Conservation (phyloP, 1,140 invertebrate genomes). For the Steinernema khuongi region DNA sequence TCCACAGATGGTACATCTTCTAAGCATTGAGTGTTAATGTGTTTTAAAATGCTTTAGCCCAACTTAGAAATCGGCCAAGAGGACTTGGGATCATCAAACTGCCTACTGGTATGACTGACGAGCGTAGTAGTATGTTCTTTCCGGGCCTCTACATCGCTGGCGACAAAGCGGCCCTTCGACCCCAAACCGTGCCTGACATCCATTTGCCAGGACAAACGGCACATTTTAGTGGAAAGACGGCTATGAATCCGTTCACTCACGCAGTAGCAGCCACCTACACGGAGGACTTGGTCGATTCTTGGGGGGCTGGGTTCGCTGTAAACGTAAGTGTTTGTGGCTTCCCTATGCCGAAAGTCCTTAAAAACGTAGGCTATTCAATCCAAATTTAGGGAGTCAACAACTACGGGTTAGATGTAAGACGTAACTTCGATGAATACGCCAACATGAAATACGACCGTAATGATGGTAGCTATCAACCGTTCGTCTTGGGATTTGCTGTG, state of each 20-base stretch:
- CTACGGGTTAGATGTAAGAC: conserved; percentile 19
- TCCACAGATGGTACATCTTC: background rate
- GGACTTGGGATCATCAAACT: conserved; percentile 38
- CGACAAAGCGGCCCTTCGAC: conserved; percentile 30
- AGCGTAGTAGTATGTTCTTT: conserved; percentile 36
- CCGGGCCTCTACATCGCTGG: conserved; percentile 43
- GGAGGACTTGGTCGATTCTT: conserved; percentile 27
- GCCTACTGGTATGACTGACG: conserved; percentile 43
- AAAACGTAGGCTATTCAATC: background rate
- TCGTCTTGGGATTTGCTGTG: conserved; percentile 11
- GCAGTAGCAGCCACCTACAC: conserved; percentile 20
- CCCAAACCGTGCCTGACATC: conserved; percentile 36
- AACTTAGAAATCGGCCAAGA: conserved; percentile 30
- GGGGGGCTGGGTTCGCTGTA: conserved; percentile 25
- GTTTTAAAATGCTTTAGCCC: background rate
- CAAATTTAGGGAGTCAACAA: conserved; percentile 23
- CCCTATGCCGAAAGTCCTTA: background rate
- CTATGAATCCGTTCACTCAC: conserved; percentile 25
- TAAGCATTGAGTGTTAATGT: background rate
- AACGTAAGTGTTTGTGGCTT: conserved; percentile 18
- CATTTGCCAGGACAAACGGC: conserved; percentile 40
- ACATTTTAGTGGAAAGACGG: conserved; percentile 33
- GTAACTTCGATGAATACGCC: conserved; percentile 22
- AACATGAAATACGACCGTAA: background rate
- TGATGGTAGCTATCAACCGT: conserved; percentile 27